These are phyloP conservation scores for Merodon equestris DNA, from an alignment of 2,888 invertebrate genomes.

Conservation along the genomic window DNA sequence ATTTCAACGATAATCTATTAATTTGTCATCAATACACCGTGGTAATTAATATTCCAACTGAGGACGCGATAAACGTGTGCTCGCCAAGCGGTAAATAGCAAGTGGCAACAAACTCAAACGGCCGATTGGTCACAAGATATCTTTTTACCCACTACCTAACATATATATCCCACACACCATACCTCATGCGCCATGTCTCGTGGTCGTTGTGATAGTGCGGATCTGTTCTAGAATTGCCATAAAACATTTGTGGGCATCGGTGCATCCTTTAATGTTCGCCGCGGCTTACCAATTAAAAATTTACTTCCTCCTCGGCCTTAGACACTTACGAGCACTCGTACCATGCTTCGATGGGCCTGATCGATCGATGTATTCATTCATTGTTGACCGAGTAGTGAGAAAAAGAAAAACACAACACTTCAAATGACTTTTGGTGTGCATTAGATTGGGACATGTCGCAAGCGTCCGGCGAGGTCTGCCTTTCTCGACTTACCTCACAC, in stretches of 20 bases:
- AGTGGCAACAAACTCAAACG: background rate
- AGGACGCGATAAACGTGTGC: conserved; percentile 39
- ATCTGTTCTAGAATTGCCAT: conserved; percentile 62
- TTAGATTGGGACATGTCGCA: conserved; percentile 65
- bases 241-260: conserved; percentile 51
- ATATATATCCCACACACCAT: background rate
- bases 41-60: conserved; percentile 66
- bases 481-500: conserved; percentile 43
- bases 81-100: conserved; percentile 55
- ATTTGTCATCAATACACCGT: conserved; percentile 61
- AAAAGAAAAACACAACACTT: conserved; percentile 1
- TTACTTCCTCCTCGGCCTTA: conserved; percentile 59
- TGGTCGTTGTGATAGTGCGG: background rate
- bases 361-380: conserved; percentile 35
- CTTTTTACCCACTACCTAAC: conserved; percentile 27
- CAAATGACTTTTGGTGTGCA: conserved; percentile 56
- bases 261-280: conserved; percentile 64
- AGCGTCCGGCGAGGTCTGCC: conserved; percentile 32
- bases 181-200: background rate
- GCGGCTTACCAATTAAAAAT: conserved; percentile 65
- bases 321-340: no score
- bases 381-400: conserved; percentile 25
- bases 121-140: conserved; percentile 48
- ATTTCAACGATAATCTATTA: conserved; percentile 67
- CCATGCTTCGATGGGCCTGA: conserved; percentile 22